Conservation (phyloP, 2,113 vertebrate species). For the Bubo scandiacus region DNA sequence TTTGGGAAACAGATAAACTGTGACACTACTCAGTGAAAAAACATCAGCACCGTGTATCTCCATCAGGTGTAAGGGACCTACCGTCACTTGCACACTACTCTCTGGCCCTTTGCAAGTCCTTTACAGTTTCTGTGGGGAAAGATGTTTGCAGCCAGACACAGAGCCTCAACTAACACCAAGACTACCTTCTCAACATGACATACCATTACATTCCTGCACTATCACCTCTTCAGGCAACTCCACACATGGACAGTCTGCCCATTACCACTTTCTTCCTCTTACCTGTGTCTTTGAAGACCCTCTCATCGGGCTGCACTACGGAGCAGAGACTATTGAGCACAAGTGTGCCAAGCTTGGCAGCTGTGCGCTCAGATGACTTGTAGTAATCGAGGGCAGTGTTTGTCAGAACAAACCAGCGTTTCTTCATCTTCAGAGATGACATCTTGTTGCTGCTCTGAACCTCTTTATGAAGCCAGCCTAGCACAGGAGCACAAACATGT, state of each 20-base stretch:
- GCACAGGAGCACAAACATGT: background rate
- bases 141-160: background rate
- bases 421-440: slow-evolving; percentile 89
- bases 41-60: background rate
- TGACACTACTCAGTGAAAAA: background rate
- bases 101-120: background rate
- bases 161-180: background rate
- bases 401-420: slow-evolving; percentile 92
- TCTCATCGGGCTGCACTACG: slow-evolving; percentile 86
- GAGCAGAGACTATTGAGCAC: slow-evolving; percentile 93
- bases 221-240: background rate
- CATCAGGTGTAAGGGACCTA: background rate
- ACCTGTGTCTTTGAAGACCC: slow-evolving; percentile 89
- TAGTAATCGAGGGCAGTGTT: slow-evolving; percentile 90
- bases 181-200: background rate
- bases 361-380: slow-evolving; percentile 85
- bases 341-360: slow-evolving; percentile 90
- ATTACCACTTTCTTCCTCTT: background rate
- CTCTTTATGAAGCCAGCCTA: slow-evolving; percentile 93
- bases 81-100: background rate
- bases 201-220: background rate
- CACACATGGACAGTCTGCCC: background rate
- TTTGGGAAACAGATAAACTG: background rate
- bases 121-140: background rate
- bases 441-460: slow-evolving; percentile 87